A percentile compares a stretch with the other conserved stretches of the same genome.
These are phyloP conservation scores for Elgonia sp. DNA, from an alignment of 2,888 invertebrate species.

Conservation along the genomic window DNA sequence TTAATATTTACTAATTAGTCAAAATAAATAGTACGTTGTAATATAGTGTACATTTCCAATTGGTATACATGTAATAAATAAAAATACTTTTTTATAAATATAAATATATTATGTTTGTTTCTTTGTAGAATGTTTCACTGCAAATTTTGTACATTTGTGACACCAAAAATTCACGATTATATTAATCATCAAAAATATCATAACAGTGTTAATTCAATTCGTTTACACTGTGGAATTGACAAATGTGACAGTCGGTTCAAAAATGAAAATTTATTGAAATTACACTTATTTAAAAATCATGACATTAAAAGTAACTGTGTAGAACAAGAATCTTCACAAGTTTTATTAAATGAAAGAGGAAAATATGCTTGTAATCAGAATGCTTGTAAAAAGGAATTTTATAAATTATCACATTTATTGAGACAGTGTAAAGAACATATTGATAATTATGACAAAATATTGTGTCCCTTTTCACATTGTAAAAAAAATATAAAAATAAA, in stretches of 20 bases:
- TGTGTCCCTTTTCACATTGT: background rate
- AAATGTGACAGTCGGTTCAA: background rate
- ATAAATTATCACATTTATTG: background rate
- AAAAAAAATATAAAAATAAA: background rate
- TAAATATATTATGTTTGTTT: too few relatives aligned
- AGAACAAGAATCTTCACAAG: background rate
- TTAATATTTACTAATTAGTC: too few relatives aligned
- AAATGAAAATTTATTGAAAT: background rate
- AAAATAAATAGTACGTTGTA: too few relatives aligned
- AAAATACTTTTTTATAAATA: too few relatives aligned
- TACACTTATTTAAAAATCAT: background rate
- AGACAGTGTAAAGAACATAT: background rate
- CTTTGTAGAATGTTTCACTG: too few relatives aligned
- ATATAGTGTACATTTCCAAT: too few relatives aligned
- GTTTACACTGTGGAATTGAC: too few relatives aligned
- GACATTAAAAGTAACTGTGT: background rate
- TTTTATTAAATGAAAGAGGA: background rate
- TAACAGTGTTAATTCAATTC: too few relatives aligned
- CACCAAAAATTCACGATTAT: too few relatives aligned
- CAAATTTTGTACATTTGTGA: too few relatives aligned
- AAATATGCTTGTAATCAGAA: slow-evolving; percentile 2
- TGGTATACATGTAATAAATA: too few relatives aligned
- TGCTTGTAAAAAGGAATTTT: slow-evolving; percentile 1
- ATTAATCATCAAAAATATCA: too few relatives aligned
- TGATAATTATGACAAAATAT: slow-evolving; percentile 1